Evolutionary conservation across 1,140 invertebrate genomes (phyloP).

Genomic region (Callitettix versicolor): DNA sequence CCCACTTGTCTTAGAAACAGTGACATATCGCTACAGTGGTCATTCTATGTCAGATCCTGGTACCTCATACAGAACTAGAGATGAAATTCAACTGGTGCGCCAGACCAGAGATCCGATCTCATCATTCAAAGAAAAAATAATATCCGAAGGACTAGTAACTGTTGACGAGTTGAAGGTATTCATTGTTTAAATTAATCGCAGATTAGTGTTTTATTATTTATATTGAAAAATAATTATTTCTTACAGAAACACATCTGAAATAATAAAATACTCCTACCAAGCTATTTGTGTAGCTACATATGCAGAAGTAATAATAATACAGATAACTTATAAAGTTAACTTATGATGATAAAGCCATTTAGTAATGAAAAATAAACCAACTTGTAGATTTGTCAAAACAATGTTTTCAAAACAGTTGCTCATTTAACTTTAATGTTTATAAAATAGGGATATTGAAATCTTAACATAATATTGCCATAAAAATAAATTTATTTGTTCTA

Average conservation of each 20-base stretch:
- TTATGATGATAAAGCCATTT: no score
- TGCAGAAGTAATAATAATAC: no score
- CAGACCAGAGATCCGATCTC: constrained; percentile 61
- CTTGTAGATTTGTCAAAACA: no score
- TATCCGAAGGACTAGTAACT: constrained; percentile 38
- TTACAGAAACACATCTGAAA: background rate
- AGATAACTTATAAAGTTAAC: no score
- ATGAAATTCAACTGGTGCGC: constrained; percentile 62
- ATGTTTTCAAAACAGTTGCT: no score
- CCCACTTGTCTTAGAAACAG: constrained; percentile 57
- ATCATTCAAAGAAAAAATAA: constrained; percentile 50
- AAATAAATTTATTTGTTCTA: no score
- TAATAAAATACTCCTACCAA: background rate
- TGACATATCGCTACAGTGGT: constrained; percentile 49
- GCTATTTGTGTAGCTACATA: no score
- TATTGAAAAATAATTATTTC: background rate
- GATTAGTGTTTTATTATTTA: background rate
- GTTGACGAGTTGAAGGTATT: constrained; percentile 49
- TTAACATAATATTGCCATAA: no score
- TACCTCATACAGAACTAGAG: constrained; percentile 43
- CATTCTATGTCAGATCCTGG: constrained; percentile 50
- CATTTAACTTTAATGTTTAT: no score
- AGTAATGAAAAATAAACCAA: no score
- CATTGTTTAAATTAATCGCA: no score
- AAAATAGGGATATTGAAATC: no score